Conservation (phyloP, 2,888 invertebrate genomes). For the Callosobruchus maculatus region DNA sequence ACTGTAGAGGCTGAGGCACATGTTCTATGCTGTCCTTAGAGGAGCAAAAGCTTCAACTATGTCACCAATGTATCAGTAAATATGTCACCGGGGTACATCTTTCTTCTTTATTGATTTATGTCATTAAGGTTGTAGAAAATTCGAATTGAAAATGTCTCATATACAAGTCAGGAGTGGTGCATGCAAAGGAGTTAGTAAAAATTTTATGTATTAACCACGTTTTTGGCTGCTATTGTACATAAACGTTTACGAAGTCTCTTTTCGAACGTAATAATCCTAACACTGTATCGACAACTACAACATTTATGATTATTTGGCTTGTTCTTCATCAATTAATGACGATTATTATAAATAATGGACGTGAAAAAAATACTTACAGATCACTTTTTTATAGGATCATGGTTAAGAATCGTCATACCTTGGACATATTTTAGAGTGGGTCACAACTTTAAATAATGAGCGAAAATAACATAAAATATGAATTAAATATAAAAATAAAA, state of each 20-base stretch:
- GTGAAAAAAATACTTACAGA: not conserved
- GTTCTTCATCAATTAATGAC: conserved; percentile 15
- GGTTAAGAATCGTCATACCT: not conserved
- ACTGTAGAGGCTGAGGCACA: no score
- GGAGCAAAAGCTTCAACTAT: no score
- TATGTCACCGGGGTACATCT: no score
- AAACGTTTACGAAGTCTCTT: conserved; percentile 17
- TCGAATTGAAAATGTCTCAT: no score
- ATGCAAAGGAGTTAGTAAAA: not conserved
- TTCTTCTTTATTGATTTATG: no score
- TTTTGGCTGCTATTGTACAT: not conserved
- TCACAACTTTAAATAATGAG: no score
- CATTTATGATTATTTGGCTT: conserved; percentile 50
- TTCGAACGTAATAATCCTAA: conserved; percentile 42
- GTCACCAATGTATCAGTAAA: no score
- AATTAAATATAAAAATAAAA: no score
- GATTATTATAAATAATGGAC: conserved; percentile 4
- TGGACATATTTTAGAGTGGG: no score
- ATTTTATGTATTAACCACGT: not conserved
- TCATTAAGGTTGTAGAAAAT: no score
- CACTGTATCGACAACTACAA: conserved; percentile 45
- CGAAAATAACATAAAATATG: no score
- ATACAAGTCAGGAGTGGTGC: not conserved
- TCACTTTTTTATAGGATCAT: not conserved
- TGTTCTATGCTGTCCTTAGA: no score